Percentiles rank a stretch among this genome's conserved stretches.
Evolutionary conservation across 1,140 invertebrate genomes (phyloP).

Genomic region (Himalopsyche phryganea): DNA sequence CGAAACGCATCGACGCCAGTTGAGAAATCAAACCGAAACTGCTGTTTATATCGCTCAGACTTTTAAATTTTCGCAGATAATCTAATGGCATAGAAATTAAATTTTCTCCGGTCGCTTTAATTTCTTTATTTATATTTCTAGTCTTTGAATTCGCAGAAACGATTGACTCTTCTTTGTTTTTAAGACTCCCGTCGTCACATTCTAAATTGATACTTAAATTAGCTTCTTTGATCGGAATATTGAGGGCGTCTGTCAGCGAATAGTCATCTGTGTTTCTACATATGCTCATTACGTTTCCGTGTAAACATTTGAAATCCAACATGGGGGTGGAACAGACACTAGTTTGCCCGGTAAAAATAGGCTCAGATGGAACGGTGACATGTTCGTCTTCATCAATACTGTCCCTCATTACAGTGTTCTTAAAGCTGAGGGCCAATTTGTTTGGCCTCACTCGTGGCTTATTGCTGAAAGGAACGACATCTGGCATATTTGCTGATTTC

Average conservation of each 20-base stretch:
- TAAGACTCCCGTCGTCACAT: neutral
- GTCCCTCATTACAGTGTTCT: conserved; percentile 52
- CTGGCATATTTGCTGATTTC: conserved; percentile 43
- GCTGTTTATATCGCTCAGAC: conserved; percentile 55
- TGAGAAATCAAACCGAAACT: conserved; percentile 53
- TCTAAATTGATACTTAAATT: neutral
- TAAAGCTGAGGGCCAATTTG: conserved; percentile 56
- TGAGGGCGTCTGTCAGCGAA: conserved; percentile 35
- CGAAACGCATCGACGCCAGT: conserved; percentile 47
- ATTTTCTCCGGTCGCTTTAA: conserved; percentile 37
- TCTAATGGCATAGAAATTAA: conserved; percentile 48
- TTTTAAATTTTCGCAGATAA: conserved; percentile 43
- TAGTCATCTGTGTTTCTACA: conserved; percentile 56
- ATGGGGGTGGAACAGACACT: conserved; percentile 73
- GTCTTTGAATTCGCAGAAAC: neutral
- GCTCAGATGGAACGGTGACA: conserved; percentile 38
- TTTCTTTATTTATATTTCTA: conserved; percentile 18
- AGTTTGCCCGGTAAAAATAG: conserved; percentile 59
- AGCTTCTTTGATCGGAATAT: neutral
- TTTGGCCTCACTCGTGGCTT: conserved; percentile 52
- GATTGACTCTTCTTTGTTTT: neutral
- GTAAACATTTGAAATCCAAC: conserved; percentile 68
- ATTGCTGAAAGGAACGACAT: conserved; percentile 50
- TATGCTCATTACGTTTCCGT: conserved; percentile 67
- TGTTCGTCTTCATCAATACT: conserved; percentile 51